Evolutionary conservation across 1,140 invertebrate species (phyloP), one percentile per base, ranked within the genome.

Genomic region (Brachionus sp.): DNA sequence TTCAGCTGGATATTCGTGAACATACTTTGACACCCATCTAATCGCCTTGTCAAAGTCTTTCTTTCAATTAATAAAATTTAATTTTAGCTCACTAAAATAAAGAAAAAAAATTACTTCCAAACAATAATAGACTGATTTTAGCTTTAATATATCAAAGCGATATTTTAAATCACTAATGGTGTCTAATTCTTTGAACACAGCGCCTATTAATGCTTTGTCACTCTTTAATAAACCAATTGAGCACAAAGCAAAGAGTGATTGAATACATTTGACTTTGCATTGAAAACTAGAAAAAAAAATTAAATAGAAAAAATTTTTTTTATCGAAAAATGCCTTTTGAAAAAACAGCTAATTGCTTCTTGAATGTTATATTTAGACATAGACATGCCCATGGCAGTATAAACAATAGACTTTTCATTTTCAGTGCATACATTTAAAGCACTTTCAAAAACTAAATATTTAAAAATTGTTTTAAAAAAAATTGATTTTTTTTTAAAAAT

Each of bases 21-120:
- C 77, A 57, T 62, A 66, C 57, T 80, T 80, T 5, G 77, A 80
- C 12, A 80, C 50, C 33, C 46, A 80, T 62, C 77, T 33, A 33
- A 80, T 80, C 19, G 77, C 77, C 33, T 80, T 80, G 57, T 39
- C 62, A 37, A 80, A 80, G 13, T 80, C 77, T 80, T 80, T 80
- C 77, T n/a, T n/a, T n/a, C n/a, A n/a, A n/a, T n/a, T n/a, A n/a
- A n/a, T n/a, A n/a, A n/a, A n/a, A n/a, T n/a, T n/a, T n/a, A n/a
- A n/a, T n/a, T n/a, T n/a, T n/a, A n/a, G n/a, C n/a, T n/a, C n/a
- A n/a, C n/a, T n/a, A n/a, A n/a, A n/a, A n/a, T n/a, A n/a, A n/a
- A n/a, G 13, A 53, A 33, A 35, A 66, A 33, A 42, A 2, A 62
- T 39, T 35, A 80, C 77, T 42, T 80, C 50, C n/a, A 80, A 53